Evolutionary conservation across 1,140 invertebrate genomes (phyloP).

Genomic region (Drosophila kanapiae): DNA sequence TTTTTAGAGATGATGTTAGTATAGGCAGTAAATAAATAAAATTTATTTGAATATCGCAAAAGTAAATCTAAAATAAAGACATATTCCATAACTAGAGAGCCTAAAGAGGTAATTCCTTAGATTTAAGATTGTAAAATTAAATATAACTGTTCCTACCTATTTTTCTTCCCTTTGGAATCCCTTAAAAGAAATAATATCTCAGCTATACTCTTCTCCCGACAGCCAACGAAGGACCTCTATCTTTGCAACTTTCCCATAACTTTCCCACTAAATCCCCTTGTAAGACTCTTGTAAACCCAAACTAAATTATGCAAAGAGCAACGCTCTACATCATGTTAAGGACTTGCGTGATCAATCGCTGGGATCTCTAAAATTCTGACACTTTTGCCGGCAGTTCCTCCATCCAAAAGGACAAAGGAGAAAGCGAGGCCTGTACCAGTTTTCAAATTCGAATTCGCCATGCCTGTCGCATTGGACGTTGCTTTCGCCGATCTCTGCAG

Average conservation of each 20-base stretch:
- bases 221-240: not conserved
- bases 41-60: not conserved
- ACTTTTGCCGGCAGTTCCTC: slow-evolving; percentile 43
- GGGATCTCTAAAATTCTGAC: slow-evolving; percentile 64
- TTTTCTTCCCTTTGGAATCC: not conserved
- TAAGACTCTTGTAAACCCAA: slow-evolving; percentile 68
- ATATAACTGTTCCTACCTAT: too few species aligned
- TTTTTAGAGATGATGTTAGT: not conserved
- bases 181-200: too few species aligned
- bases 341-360: slow-evolving; percentile 75
- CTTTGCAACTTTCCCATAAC: slow-evolving; percentile 42
- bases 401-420: slow-evolving; percentile 22
- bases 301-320: slow-evolving; percentile 75
- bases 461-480: slow-evolving; percentile 55
- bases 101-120: too few species aligned
- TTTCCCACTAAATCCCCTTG: slow-evolving; percentile 55
- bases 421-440: slow-evolving; percentile 52
- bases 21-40: too few species aligned
- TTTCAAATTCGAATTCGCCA: slow-evolving; percentile 57
- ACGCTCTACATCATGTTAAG: slow-evolving; percentile 68
- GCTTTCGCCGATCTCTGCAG: slow-evolving; percentile 72
- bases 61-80: too few species aligned
- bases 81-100: not conserved
- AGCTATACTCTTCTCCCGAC: not conserved
- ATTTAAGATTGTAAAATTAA: too few species aligned